These are phyloP conservation scores for Bufotes viridis DNA, from an alignment of 2,797 vertebrate genomes.

Conservation along the genomic window DNA sequence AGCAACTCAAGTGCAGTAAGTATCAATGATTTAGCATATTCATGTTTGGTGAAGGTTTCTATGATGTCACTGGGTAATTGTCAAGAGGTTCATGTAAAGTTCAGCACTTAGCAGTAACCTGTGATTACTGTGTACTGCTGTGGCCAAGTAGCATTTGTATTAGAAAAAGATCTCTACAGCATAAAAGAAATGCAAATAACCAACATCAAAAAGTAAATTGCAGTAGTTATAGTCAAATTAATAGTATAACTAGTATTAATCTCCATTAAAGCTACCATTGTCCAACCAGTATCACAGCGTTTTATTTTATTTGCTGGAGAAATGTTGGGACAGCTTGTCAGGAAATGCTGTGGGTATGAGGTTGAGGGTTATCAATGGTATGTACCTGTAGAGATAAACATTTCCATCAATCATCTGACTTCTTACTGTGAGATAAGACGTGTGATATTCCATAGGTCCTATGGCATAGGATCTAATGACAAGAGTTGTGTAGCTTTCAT, in stretches of 20 bases:
- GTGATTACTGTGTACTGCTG: neutral
- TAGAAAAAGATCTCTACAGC: neutral
- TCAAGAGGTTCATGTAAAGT: conserved; percentile 10
- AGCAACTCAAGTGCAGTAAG: conserved; percentile 83
- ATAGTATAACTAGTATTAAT: neutral
- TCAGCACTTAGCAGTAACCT: neutral
- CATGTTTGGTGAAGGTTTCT: neutral
- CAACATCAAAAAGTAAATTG: neutral
- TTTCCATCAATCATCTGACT: neutral
- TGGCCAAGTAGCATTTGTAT: neutral
- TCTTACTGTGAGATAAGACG: neutral
- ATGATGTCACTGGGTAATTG: neutral
- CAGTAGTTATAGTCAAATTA: neutral
- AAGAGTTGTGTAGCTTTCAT: neutral
- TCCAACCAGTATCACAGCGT: neutral
- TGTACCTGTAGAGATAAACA: neutral
- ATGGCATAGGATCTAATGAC: neutral
- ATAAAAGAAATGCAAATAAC: neutral
- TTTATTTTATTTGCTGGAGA: neutral
- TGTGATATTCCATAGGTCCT: neutral
- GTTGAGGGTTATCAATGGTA: neutral
- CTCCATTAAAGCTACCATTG: neutral
- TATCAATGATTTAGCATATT: conserved; percentile 57
- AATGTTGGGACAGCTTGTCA: neutral
- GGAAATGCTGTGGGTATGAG: neutral